Evolutionary conservation across 2,888 invertebrate species (phyloP).

Genomic region (Cantharis lateralis): DNA sequence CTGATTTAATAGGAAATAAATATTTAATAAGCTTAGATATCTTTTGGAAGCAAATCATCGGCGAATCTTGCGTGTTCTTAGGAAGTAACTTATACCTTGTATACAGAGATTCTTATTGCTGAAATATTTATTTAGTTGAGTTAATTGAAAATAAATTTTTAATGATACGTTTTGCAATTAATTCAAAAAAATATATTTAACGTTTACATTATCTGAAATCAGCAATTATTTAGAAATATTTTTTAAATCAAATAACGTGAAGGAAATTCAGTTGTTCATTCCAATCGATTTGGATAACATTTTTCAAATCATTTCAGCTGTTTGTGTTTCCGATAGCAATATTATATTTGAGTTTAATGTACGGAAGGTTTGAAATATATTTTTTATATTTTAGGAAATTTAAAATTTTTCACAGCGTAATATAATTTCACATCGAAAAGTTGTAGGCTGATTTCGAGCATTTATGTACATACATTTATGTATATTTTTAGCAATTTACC

Average conservation of each 20-base stretch:
- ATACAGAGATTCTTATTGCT: neutral
- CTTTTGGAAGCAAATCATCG: too few relatives aligned
- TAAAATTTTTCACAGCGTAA: neutral
- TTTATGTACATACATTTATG: too few relatives aligned
- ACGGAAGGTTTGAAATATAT: neutral
- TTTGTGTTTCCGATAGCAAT: neutral
- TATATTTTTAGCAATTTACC: neutral
- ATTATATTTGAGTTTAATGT: neutral
- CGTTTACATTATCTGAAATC: neutral
- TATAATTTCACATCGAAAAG: neutral
- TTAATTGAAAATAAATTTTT: neutral
- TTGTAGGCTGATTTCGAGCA: neutral
- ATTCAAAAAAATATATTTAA: neutral
- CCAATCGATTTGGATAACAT: neutral
- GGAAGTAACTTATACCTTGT: too few relatives aligned
- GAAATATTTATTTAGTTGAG: neutral
- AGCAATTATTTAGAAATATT: neutral
- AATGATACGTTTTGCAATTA: neutral
- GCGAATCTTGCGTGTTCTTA: too few relatives aligned
- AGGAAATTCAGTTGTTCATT: neutral
- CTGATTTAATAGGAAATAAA: neutral
- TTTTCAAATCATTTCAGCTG: neutral
- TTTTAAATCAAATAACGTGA: neutral
- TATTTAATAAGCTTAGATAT: neutral
- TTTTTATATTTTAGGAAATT: neutral